A percentile compares a stretch with the other conserved stretches of the same genome.
Evolutionary conservation across 92 coral and sea anemone genomes (phyloP).

Genomic region (Actinostola sp.): DNA sequence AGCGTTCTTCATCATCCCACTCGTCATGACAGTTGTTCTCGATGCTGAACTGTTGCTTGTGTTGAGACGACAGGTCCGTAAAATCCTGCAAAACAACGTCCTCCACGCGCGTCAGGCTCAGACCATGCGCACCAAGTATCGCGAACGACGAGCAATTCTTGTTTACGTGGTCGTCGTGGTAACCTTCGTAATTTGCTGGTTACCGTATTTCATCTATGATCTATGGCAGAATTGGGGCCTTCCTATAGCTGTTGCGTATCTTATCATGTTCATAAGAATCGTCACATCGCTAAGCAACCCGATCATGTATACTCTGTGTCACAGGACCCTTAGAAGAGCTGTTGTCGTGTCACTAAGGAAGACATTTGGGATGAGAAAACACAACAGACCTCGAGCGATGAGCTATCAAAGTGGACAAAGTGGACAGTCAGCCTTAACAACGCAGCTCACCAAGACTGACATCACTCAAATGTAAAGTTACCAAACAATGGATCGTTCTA

Average conservation of each 20-base stretch:
- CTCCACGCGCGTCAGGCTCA: slow-evolving; percentile 33
- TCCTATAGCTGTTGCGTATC: slow-evolving; percentile 26
- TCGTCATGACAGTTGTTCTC: slow-evolving; percentile 16
- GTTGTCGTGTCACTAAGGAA: slow-evolving; percentile 26
- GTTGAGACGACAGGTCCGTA: slow-evolving; percentile 28
- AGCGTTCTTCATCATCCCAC: slow-evolving; percentile 33
- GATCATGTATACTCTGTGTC: slow-evolving; percentile 40
- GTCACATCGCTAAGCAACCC: slow-evolving; percentile 39
- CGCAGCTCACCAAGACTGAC: slow-evolving; percentile 33
- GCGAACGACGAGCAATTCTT: slow-evolving; percentile 41
- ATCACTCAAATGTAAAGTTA: slow-evolving; percentile 30
- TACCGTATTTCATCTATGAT: slow-evolving; percentile 42
- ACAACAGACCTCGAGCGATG: neutral
- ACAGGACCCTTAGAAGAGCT: slow-evolving; percentile 39
- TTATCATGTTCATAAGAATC: slow-evolving; percentile 33
- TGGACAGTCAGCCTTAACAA: slow-evolving; percentile 18
- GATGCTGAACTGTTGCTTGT: slow-evolving; percentile 37
- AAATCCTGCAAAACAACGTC: slow-evolving; percentile 40
- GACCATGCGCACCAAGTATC: slow-evolving; percentile 32
- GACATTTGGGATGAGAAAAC: slow-evolving; percentile 13
- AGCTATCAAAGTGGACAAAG: slow-evolving; percentile 17
- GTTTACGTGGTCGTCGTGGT: slow-evolving; percentile 45
- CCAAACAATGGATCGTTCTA: too few species aligned
- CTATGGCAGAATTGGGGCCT: slow-evolving; percentile 46
- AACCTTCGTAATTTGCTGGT: slow-evolving; percentile 40